Conservation (phyloP, 2,113 vertebrate species). For the Camelus dromedarius region DNA sequence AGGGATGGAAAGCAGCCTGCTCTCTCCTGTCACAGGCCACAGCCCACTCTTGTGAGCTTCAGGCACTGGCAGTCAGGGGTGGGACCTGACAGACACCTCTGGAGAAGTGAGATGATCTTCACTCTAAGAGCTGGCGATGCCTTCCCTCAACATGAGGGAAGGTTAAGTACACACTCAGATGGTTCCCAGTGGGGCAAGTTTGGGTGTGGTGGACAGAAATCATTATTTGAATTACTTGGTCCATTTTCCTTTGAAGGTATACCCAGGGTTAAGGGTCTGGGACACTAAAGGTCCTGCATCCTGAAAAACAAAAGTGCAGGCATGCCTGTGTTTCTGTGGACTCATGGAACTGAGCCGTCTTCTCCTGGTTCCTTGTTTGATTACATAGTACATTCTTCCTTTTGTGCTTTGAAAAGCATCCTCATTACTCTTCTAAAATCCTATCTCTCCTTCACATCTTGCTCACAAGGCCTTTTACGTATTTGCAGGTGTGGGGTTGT, state of each 20-base stretch:
- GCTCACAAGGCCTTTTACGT: neutral
- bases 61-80: fast-evolving
- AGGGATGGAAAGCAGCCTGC: neutral
- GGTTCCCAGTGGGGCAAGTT: neutral
- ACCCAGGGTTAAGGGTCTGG: neutral
- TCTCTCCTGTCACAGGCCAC: neutral
- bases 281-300: neutral
- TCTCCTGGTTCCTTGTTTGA: neutral
- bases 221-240: neutral
- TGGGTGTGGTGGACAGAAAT: neutral
- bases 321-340: neutral
- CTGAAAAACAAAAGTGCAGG: neutral
- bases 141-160: neutral
- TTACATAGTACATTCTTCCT: neutral
- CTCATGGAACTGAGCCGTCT: neutral
- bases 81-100: neutral
- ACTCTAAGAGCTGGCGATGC: fast-evolving
- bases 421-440: neutral
- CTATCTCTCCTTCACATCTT: neutral
- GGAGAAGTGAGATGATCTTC: neutral
- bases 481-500: neutral
- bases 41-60: neutral
- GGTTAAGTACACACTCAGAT: neutral
- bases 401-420: neutral
- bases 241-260: neutral